Conservation (phyloP, 2,888 invertebrate genomes). For the Ferrisia virgata region DNA sequence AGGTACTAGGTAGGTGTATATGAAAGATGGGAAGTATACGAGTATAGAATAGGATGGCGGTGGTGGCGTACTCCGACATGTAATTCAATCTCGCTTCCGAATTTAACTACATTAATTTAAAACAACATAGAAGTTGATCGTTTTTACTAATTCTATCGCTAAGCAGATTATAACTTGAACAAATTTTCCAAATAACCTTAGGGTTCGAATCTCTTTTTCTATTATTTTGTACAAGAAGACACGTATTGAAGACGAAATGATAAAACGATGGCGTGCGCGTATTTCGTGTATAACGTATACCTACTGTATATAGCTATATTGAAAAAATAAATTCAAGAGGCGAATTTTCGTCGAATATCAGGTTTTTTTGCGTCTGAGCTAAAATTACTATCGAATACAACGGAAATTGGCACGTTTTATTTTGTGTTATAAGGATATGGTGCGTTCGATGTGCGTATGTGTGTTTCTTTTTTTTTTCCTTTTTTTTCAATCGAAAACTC, state of each 20-base stretch:
- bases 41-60: too few species aligned
- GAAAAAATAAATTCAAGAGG: neutral
- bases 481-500: neutral
- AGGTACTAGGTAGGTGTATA: too few species aligned
- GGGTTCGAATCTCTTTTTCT: slow-evolving; percentile 34
- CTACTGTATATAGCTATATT: too few species aligned
- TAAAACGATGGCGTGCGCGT: neutral
- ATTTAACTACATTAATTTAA: slow-evolving; percentile 38
- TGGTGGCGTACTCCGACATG: neutral
- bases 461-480: neutral
- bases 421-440: too few species aligned
- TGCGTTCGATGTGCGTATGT: too few species aligned
- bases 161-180: slow-evolving; percentile 31
- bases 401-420: neutral
- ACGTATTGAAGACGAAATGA: neutral
- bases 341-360: neutral
- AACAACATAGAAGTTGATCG: slow-evolving; percentile 37
- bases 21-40: too few species aligned
- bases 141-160: slow-evolving; percentile 23
- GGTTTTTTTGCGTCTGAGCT: neutral
- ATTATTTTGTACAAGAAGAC: neutral
- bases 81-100: slow-evolving; percentile 15
- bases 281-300: neutral
- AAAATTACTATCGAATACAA: neutral
- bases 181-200: slow-evolving; percentile 29